A percentile compares a stretch with the other conserved stretches of the same genome.
phyloP scores from a whole-genome alignment of 1,140 invertebrate species.

The Pogonomyrmex californicus region DNA sequence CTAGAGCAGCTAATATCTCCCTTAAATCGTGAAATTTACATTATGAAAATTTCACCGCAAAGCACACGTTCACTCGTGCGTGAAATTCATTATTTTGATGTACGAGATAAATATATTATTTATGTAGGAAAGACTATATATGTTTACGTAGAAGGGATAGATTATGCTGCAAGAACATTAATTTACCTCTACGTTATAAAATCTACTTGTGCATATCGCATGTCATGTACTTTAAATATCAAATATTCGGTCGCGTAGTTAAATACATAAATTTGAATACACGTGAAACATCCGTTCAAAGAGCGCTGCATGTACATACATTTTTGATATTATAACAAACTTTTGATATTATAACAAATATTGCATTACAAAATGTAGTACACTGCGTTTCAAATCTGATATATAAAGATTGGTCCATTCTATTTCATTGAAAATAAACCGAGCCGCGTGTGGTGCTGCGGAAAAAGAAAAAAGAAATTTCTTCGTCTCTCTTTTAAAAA shows the following conservation, averaged over 20 bases:
- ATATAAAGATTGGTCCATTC: conserved; percentile 2
- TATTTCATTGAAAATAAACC: conserved; percentile 10
- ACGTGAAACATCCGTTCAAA: conserved; percentile 14
- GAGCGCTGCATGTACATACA: background rate
- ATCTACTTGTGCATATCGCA: conserved; percentile 24
- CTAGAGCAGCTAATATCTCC: background rate
- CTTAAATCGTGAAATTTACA: background rate
- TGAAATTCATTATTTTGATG: background rate
- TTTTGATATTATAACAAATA: background rate
- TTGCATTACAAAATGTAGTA: background rate
- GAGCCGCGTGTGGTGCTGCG: background rate
- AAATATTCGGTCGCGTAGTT: conserved; percentile 3
- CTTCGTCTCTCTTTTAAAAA: background rate
- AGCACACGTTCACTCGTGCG: background rate
- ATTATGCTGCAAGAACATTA: background rate
- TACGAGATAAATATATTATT: conserved; percentile 12
- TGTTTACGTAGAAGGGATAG: background rate
- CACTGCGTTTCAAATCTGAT: background rate
- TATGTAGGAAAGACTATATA: background rate
- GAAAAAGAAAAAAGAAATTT: background rate
- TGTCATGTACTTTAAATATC: conserved; percentile 9
- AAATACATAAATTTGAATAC: conserved; percentile 28
- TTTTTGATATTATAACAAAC: conserved; percentile 9
- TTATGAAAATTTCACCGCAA: background rate
- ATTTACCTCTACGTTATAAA: background rate